phyloP scores from a whole-genome alignment of 1,140 invertebrate genomes.

The Drosophila erecta region DNA sequence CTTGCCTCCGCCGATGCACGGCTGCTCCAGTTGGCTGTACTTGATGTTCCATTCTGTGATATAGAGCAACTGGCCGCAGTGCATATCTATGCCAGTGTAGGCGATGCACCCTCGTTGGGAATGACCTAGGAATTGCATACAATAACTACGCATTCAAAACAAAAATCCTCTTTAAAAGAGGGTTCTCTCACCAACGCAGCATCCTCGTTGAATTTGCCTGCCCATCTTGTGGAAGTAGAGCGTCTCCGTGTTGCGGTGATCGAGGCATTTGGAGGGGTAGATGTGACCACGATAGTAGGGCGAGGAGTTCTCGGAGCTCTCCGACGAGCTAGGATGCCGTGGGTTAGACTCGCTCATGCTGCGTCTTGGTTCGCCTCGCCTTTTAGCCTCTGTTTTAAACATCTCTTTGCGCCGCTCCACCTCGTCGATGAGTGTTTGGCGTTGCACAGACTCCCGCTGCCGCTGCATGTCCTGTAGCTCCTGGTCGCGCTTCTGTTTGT shows the following conservation, averaged over 20 bases:
- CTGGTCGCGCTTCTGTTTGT: slow-evolving; percentile 87
- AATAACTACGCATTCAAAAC: accelerated
- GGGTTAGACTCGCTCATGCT: slow-evolving; percentile 82
- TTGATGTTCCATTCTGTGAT: slow-evolving; percentile 90
- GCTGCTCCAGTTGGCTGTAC: slow-evolving; percentile 75
- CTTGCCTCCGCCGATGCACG: slow-evolving; percentile 64
- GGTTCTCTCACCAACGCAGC: slow-evolving; percentile 67
- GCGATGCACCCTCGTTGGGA: slow-evolving; percentile 88
- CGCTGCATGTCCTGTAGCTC: slow-evolving; percentile 86
- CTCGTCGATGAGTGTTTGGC: slow-evolving; percentile 77
- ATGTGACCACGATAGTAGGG: slow-evolving; percentile 71
- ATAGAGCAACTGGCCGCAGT: slow-evolving; percentile 88
- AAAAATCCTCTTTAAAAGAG: not conserved
- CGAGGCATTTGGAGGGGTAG: slow-evolving; percentile 73
- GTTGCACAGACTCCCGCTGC: slow-evolving; percentile 85
- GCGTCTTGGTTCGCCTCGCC: slow-evolving; percentile 69
- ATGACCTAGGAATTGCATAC: slow-evolving; percentile 85
- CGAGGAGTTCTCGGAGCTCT: slow-evolving; percentile 77
- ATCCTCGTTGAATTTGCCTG: slow-evolving; percentile 72
- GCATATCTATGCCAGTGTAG: slow-evolving; percentile 89
- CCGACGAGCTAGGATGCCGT: slow-evolving; percentile 73
- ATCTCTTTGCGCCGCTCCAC: slow-evolving; percentile 83
- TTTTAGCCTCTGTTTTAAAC: slow-evolving; percentile 75
- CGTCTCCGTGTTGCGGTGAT: slow-evolving; percentile 76
- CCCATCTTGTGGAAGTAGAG: slow-evolving; percentile 79